Evolutionary conservation across 2,797 vertebrate genomes (phyloP), one percentile per base, ranked within the genome.

Genomic region (Avahi laniger): DNA sequence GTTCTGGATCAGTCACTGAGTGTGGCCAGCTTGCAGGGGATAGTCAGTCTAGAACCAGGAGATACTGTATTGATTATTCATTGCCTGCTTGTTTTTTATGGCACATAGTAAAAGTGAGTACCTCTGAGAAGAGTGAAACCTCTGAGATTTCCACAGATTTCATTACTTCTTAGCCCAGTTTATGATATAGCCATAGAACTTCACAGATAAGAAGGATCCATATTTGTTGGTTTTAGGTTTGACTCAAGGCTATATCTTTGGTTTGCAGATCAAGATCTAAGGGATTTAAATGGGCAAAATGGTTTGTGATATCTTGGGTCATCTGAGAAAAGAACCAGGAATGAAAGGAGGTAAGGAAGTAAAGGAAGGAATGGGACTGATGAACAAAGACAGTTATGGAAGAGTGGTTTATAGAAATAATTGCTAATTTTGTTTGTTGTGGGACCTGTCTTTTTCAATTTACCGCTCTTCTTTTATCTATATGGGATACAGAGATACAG

Each of bases 261-360:
- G 30, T 73, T 94, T 43, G 5, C 61, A 80, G 38, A 81, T 95
- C 33, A 46, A 24, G 48, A 85, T 72, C 13, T 67, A 50, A 88
- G 43, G 48, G 43, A 82, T 96, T 89, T 89, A 89, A 89, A n/a
- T 67, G 14, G 35, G 59, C 26, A 93, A 65, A 94, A 70, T 82
- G 15, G 7, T 95, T 95, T 73, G 73, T 82, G 35, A 33, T 3
- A 1, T 90, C 24, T 35, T 88, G 14, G 17, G 8, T 80, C 38
- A 59, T 41, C n/a, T 11, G 43, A 89, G 63, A 76, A 54, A 93
- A 93, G 52, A 84, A 94, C 35, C 22, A 92, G 65, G 7, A 59
- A 54, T 89, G 17, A 93, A 78, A 91, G 28, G 50, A 72, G 3
- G 15, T 75, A n/a, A 93, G 65, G 26, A 91, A 93, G 50, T 67